Conservation (phyloP, 1,140 invertebrate genomes). For the Caenorhabditis remanei region DNA sequence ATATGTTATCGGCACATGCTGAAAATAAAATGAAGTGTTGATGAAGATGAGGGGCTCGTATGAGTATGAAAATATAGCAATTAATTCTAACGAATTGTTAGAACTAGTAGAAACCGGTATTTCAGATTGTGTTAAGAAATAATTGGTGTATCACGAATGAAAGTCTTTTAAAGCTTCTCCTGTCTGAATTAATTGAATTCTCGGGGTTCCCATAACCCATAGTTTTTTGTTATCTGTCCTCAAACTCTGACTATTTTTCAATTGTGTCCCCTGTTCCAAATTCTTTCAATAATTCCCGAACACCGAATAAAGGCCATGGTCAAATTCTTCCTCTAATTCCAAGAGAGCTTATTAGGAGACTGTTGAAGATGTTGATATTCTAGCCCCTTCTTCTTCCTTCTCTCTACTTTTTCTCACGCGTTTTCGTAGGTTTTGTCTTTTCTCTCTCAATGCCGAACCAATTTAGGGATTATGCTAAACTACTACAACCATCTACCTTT, state of each 20-base stretch:
- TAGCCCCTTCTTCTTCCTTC: background rate
- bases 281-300: background rate
- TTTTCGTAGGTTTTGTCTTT: slow-evolving; percentile 11
- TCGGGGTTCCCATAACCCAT: too few relatives aligned
- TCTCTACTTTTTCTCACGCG: background rate
- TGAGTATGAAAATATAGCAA: too few relatives aligned
- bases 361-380: background rate
- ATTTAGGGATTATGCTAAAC: slow-evolving; percentile 56
- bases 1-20: slow-evolving; percentile 54
- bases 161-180: too few relatives aligned
- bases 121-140: too few relatives aligned
- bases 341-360: slow-evolving; percentile 38
- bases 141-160: too few relatives aligned
- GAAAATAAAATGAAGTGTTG: background rate
- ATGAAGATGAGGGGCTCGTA: too few relatives aligned
- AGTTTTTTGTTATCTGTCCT: too few relatives aligned
- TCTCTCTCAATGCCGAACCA: slow-evolving; percentile 47
- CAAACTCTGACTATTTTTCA: too few relatives aligned
- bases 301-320: slow-evolving; percentile 34
- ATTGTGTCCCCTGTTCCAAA: background rate
- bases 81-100: too few relatives aligned
- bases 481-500: slow-evolving; percentile 22
- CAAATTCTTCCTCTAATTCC: background rate
- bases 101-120: too few relatives aligned
- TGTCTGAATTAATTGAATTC: too few relatives aligned